phyloP scores from a whole-genome alignment of 2,113 vertebrate species.

The Mesocricetus auratus region DNA sequence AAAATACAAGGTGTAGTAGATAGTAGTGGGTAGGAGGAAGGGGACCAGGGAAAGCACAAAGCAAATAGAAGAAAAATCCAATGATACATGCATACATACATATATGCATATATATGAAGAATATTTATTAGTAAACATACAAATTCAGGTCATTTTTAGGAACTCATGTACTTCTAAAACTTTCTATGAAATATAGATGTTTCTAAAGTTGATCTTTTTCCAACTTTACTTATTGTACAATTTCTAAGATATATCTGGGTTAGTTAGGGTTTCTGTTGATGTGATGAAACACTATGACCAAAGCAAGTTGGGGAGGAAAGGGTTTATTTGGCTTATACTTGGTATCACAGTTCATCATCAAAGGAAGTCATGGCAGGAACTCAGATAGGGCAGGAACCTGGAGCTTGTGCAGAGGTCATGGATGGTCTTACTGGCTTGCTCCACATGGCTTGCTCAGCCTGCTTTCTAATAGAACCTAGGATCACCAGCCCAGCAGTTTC shows the following conservation, averaged over 20 bases:
- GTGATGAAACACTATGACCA: not conserved
- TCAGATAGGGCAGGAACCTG: not conserved
- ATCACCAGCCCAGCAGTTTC: not conserved
- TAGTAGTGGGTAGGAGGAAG: not conserved
- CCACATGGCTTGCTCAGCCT: not conserved
- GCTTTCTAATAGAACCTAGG: not conserved
- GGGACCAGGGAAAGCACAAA: not conserved
- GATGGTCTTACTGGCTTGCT: not conserved
- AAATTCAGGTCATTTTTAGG: constrained; percentile 13
- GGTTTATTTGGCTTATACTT: not conserved
- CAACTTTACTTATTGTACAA: not conserved
- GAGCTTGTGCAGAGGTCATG: not conserved
- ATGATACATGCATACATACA: not conserved
- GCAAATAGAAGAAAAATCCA: not conserved
- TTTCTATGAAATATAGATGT: constrained; percentile 9
- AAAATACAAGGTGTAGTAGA: not conserved
- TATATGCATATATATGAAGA: not conserved
- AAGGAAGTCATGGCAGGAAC: not conserved
- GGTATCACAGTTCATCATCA: not conserved
- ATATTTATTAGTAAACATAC: not conserved
- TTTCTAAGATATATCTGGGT: not conserved
- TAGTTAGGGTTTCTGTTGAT: not conserved
- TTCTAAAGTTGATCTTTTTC: constrained; percentile 12
- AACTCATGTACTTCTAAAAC: not conserved
- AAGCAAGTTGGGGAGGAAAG: not conserved